Conservation (phyloP, 1,140 invertebrate species). For the Hyles vespertilio region DNA sequence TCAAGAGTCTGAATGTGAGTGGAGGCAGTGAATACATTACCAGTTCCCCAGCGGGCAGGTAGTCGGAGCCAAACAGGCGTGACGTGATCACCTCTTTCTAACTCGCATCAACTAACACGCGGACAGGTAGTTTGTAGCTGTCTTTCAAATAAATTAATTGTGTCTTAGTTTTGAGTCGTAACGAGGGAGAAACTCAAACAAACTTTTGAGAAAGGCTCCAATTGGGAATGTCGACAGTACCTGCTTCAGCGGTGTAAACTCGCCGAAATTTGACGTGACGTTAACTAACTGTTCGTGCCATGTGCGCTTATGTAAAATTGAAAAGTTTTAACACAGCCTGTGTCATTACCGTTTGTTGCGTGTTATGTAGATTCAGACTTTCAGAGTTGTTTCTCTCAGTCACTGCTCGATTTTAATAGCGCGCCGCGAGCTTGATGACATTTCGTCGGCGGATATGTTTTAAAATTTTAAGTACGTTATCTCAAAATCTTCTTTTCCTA, state of each 20-base stretch:
- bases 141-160: conserved; percentile 70
- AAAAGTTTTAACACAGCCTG: conserved; percentile 21
- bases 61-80: conserved; percentile 34
- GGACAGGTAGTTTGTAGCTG: conserved; percentile 63
- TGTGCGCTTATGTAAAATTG: conserved; percentile 16
- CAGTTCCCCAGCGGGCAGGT: conserved; percentile 39
- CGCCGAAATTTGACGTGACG: conserved; percentile 31
- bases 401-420: too few species aligned
- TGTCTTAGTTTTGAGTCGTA: conserved; percentile 56
- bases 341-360: neutral
- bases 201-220: conserved; percentile 52
- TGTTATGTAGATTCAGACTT: neutral
- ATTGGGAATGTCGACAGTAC: conserved; percentile 32
- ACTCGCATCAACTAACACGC: conserved; percentile 49
- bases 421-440: too few species aligned
- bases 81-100: conserved; percentile 47
- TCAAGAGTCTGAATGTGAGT: conserved; percentile 57
- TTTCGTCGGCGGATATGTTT: too few species aligned
- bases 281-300: conserved; percentile 26
- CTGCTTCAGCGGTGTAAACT: conserved; percentile 38
- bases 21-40: conserved; percentile 64
- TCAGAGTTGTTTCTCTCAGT: too few species aligned
- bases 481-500: too few species aligned
- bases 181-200: conserved; percentile 49
- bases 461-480: too few species aligned